These are phyloP conservation scores for Philaethria dido DNA, from an alignment of 2,888 invertebrate genomes.

Conservation along the genomic window DNA sequence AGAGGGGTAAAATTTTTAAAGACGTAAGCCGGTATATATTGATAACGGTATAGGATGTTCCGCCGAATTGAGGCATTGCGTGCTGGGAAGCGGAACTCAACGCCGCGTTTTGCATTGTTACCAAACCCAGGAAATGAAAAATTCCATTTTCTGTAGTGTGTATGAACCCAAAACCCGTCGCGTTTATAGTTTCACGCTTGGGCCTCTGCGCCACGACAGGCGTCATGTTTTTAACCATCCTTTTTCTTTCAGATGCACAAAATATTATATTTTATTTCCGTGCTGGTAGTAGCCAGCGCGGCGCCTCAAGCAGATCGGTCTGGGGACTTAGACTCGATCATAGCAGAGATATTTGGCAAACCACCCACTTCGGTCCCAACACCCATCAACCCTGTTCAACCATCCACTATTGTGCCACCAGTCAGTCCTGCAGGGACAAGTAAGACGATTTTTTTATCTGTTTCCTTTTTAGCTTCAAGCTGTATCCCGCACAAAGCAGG, in stretches of 20 bases:
- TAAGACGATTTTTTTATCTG: not conserved
- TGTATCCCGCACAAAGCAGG: not conserved
- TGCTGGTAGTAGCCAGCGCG: slow-evolving; percentile 27
- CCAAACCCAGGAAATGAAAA: too few species aligned
- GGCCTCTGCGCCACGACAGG: too few species aligned
- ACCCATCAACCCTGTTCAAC: not conserved
- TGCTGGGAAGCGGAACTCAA: too few species aligned
- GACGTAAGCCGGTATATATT: too few species aligned
- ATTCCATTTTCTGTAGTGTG: too few species aligned
- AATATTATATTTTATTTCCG: not conserved
- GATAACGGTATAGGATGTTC: too few species aligned
- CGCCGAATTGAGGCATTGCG: too few species aligned
- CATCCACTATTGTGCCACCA: slow-evolving; percentile 13
- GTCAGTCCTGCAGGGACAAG: not conserved
- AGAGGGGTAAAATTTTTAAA: too few species aligned
- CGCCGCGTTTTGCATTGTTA: too few species aligned
- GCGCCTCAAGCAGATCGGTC: slow-evolving; percentile 48
- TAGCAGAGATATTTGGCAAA: slow-evolving; percentile 64
- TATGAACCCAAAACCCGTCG: not conserved
- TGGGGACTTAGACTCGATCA: slow-evolving; percentile 65
- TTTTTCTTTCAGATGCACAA: not conserved
- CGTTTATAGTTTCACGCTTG: too few species aligned
- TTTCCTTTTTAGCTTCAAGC: not conserved
- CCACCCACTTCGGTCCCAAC: slow-evolving; percentile 35
- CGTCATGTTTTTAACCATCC: too few species aligned